These are phyloP conservation scores for Temnothorax unifasciatus DNA, from an alignment of 2,888 invertebrate genomes.

Conservation along the genomic window DNA sequence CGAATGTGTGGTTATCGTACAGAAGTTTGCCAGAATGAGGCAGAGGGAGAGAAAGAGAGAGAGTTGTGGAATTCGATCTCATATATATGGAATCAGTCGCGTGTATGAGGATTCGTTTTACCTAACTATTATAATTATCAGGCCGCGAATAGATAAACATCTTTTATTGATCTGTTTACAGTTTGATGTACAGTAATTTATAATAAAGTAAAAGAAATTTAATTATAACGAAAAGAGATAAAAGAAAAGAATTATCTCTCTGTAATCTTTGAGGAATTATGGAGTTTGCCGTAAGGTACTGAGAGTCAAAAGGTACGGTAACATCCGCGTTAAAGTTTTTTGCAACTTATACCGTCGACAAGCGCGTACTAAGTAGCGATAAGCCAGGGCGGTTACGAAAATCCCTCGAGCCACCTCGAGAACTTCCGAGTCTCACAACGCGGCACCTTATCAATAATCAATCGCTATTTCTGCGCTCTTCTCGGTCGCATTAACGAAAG, in stretches of 20 bases:
- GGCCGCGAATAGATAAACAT: neutral
- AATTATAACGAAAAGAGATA: neutral
- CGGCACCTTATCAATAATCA: constrained; percentile 69
- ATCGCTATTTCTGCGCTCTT: constrained; percentile 54
- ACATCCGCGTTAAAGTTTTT: constrained; percentile 27
- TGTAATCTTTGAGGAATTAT: constrained; percentile 4
- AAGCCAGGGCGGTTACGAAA: constrained; percentile 50
- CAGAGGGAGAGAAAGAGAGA: neutral
- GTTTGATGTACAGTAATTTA: neutral
- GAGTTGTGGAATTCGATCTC: constrained; percentile 19
- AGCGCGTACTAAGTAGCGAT: constrained; percentile 33
- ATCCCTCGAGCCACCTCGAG: constrained; percentile 55
- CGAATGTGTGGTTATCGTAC: constrained; percentile 35
- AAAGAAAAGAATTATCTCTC: neutral
- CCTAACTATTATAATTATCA: constrained; percentile 12
- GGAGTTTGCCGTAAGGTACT: neutral
- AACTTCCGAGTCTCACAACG: constrained; percentile 6
- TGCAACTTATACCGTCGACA: constrained; percentile 21
- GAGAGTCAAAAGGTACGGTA: neutral
- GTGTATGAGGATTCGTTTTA: neutral
- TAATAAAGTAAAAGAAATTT: neutral
- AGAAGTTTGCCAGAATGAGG: constrained; percentile 4
- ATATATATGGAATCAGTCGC: neutral
- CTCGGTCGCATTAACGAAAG: constrained; percentile 65
- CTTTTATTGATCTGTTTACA: neutral